These are phyloP conservation scores for Sebastiscus albofasciatus DNA, from an alignment of 2,797 vertebrate genomes.

Conservation along the genomic window DNA sequence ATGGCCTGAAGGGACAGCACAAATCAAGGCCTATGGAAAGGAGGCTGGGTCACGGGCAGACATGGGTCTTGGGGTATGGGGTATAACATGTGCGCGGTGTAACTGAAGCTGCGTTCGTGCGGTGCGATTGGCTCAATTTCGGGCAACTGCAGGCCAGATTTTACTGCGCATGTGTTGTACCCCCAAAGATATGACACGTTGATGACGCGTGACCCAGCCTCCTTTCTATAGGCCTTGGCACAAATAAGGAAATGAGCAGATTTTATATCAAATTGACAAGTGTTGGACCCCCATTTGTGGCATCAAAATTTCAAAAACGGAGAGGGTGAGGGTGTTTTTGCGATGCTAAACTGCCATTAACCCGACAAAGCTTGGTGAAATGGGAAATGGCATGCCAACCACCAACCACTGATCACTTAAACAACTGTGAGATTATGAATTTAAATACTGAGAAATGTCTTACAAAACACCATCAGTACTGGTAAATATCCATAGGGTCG, in stretches of 20 bases:
- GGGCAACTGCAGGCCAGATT: no score
- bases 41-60: no score
- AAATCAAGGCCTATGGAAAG: no score
- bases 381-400: background rate
- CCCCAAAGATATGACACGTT: no score
- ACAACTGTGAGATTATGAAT: background rate
- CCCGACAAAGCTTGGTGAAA: background rate
- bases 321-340: conserved; percentile 29
- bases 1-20: conserved; percentile 69
- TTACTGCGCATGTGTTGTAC: no score
- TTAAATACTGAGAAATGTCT: background rate
- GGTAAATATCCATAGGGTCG: background rate
- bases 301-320: background rate
- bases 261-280: background rate
- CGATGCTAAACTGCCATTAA: conserved; percentile 42
- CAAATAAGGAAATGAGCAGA: background rate
- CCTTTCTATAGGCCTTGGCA: background rate
- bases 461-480: background rate
- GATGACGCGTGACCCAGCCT: no score
- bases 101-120: no score
- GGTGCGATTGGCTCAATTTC: no score
- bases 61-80: no score
- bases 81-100: no score
- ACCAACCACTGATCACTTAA: background rate
- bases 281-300: conserved; percentile 37